Evolutionary conservation across 2,888 invertebrate species (phyloP).

Genomic region (Andricus quercusramuli): DNA sequence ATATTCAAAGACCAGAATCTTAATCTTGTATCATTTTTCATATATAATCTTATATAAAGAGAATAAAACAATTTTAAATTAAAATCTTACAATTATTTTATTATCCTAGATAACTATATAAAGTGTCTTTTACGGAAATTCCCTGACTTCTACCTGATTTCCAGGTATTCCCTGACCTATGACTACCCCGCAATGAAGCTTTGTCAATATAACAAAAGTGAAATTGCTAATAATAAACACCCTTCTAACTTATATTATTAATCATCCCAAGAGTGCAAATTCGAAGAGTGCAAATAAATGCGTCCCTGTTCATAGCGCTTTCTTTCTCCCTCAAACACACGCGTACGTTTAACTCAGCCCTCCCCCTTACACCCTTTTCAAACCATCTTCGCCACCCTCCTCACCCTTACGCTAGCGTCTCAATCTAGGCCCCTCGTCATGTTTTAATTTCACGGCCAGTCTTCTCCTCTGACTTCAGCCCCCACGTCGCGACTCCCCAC

Average conservation of each 20-base stretch:
- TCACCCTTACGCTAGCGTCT: slow-evolving; percentile 66
- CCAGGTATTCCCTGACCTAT: no score
- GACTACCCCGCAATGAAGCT: no score
- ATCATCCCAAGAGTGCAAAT: background rate
- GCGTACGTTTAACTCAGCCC: slow-evolving; percentile 29
- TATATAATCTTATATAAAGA: no score
- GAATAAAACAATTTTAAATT: no score
- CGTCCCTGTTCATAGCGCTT: slow-evolving; percentile 59
- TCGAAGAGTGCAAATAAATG: slow-evolving; percentile 47
- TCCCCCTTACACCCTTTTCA: slow-evolving; percentile 19
- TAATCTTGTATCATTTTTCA: no score
- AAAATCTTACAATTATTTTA: no score
- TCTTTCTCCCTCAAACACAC: slow-evolving; percentile 44
- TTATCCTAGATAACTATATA: no score
- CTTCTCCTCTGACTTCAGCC: slow-evolving; percentile 57
- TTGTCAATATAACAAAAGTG: no score
- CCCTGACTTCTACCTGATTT: no score
- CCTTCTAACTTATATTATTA: background rate
- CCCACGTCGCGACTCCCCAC: slow-evolving; percentile 51
- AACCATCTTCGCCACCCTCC: slow-evolving; percentile 47
- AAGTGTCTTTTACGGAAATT: no score
- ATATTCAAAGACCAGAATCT: no score
- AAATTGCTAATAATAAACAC: background rate
- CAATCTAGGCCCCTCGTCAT: slow-evolving; percentile 72
- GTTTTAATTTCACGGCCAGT: slow-evolving; percentile 75